Evolutionary conservation across 2,113 vertebrate genomes (phyloP), one percentile per base, ranked within the genome.

Genomic region (Cephalopholis sonnerati): DNA sequence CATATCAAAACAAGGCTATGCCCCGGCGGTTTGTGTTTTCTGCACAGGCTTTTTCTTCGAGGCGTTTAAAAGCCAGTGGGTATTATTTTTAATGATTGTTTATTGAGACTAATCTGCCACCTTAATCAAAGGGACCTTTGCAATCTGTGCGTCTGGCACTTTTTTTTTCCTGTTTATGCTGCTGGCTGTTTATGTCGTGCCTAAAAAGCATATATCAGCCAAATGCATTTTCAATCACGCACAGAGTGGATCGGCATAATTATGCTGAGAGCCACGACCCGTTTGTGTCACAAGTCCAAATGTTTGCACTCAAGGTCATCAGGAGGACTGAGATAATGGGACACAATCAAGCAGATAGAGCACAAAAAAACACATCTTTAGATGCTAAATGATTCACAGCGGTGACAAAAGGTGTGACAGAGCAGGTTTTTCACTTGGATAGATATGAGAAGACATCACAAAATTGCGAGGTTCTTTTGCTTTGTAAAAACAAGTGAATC

Each of bases 41-140:
- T 44, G 58, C 71, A 48, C 46, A 22, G 72, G 65, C 62, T 79
- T 78, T 82, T 77, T 78, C 84, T 81, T 85, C 8, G 22, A 87
- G 77, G 86, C 48, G 4, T 70, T 84, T 70, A 58, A 88, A 90
- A 89, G 84, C 86, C 90, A 85, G 55, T 85, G 82, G 91, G 77
- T 90, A 86, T 92, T 91, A 87, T 87, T 90, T 91, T 84, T 91
- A 92, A 92, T 92, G 93, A 89, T 82, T 89, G 83, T 92, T 93
- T 92, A 93, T 89, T 90, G 83, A 91, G 86, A 87, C 68, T 88
- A 93, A 92, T 90, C 83, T 89, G 66, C 83, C 77, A 84, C 83
- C 87, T 85, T 92, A 91, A 92, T 93, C 87, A 91, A 87, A 89
- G 57, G 74, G 87, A 90, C 87, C 84, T 90, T 92, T 93, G 70